Conservation (phyloP, 2,888 invertebrate genomes). For the Lepidochitona cinerea region DNA sequence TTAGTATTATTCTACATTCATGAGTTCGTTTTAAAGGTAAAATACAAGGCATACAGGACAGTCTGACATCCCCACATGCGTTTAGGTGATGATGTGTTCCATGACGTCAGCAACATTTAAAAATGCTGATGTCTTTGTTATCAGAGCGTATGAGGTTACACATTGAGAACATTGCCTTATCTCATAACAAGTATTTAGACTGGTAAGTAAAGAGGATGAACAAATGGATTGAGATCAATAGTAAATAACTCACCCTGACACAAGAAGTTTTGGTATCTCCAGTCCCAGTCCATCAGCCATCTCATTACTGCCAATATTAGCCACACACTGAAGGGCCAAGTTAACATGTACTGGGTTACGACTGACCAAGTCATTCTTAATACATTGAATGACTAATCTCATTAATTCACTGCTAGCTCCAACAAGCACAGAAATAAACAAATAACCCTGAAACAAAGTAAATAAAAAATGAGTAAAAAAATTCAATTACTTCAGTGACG, state of each 20-base stretch:
- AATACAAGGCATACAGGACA: too few relatives aligned
- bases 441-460: slow-evolving; percentile 85
- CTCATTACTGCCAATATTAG: slow-evolving; percentile 99
- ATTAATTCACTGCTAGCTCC: slow-evolving; percentile 99
- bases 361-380: slow-evolving; percentile 96
- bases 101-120: too few relatives aligned
- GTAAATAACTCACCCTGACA: slow-evolving; percentile 83
- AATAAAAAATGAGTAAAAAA: neutral
- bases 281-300: slow-evolving; percentile 99
- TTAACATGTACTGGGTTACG: slow-evolving; percentile 98
- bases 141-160: too few relatives aligned
- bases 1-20: too few relatives aligned
- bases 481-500: too few relatives aligned
- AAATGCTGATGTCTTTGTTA: too few relatives aligned
- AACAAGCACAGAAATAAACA: slow-evolving; percentile 99
- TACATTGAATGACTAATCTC: slow-evolving; percentile 98
- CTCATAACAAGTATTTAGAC: too few relatives aligned
- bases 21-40: too few relatives aligned
- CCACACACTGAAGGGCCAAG: slow-evolving; percentile 98
- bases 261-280: slow-evolving; percentile 97
- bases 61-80: too few relatives aligned
- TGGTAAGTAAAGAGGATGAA: neutral
- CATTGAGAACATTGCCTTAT: too few relatives aligned
- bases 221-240: neutral
- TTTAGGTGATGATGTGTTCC: too few relatives aligned